phyloP scores from a whole-genome alignment of 2,888 invertebrate genomes.

The Nezara viridula region DNA sequence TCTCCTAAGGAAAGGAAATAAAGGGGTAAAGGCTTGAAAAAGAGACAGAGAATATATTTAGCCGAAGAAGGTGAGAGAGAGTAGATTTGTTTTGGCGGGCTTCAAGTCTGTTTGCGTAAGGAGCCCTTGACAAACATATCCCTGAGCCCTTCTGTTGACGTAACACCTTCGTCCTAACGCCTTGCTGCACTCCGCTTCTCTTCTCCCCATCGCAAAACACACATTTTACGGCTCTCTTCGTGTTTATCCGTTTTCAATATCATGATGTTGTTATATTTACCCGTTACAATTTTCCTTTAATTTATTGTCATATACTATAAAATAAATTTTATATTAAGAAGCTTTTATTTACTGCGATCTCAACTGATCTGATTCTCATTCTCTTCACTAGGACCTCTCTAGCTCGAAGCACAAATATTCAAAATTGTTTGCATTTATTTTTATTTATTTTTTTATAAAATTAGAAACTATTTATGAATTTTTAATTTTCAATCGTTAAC shows the following conservation, averaged over 20 bases:
- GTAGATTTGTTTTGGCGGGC: conserved; percentile 46
- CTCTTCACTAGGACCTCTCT: no score
- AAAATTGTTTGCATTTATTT: no score
- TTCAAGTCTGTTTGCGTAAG: conserved; percentile 25
- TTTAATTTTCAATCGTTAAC: no score
- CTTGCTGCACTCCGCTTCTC: conserved; percentile 7
- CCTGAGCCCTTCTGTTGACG: conserved; percentile 24
- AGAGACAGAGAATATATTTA: conserved; percentile 17
- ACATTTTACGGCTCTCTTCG: neutral
- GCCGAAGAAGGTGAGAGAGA: neutral
- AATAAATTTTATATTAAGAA: no score
- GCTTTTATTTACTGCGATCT: no score
- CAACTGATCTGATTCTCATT: no score
- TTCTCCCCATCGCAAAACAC: neutral
- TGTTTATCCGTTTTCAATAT: neutral
- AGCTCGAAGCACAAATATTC: no score
- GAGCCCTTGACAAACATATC: conserved; percentile 49
- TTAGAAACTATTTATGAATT: no score
- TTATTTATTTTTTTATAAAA: no score
- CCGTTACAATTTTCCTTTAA: neutral
- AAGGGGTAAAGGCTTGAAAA: neutral
- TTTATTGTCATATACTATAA: neutral
- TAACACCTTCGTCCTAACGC: conserved; percentile 33
- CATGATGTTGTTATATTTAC: no score
- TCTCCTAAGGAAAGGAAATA: neutral